Evolutionary conservation across 2,888 invertebrate species (phyloP).

Genomic region (Acleris holmiana): DNA sequence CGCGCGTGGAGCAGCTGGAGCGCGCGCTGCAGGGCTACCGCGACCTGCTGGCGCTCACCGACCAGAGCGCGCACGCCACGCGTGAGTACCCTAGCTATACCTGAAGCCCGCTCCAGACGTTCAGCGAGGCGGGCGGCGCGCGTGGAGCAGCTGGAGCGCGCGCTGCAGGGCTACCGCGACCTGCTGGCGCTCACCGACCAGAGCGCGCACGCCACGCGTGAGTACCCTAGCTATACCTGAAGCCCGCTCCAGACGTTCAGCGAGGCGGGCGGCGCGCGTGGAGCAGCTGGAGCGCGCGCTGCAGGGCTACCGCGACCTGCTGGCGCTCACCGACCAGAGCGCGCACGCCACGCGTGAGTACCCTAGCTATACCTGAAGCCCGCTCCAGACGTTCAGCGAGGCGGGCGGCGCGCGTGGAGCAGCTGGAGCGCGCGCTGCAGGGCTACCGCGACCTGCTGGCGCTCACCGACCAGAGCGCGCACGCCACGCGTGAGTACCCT

Average conservation of each 20-base stretch:
- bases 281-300: conserved; percentile 58
- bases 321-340: conserved; percentile 60
- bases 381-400: too few species aligned
- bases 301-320: conserved; percentile 86
- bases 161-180: neutral
- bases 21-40: conserved; percentile 77
- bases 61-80: conserved; percentile 66
- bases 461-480: conserved; percentile 50
- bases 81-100: too few species aligned
- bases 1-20: conserved; percentile 87
- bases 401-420: too few species aligned
- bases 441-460: conserved; percentile 79
- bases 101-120: too few species aligned
- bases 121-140: too few species aligned
- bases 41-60: conserved; percentile 23
- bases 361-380: too few species aligned
- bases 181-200: neutral
- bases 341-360: conserved; percentile 40
- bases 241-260: too few species aligned
- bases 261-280: too few species aligned
- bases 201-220: conserved; percentile 39
- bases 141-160: too few species aligned
- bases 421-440: neutral
- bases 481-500: neutral
- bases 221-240: conserved; percentile 48